Evolutionary conservation across 2,797 vertebrate species (phyloP).

Genomic region (Syngnathus acus): DNA sequence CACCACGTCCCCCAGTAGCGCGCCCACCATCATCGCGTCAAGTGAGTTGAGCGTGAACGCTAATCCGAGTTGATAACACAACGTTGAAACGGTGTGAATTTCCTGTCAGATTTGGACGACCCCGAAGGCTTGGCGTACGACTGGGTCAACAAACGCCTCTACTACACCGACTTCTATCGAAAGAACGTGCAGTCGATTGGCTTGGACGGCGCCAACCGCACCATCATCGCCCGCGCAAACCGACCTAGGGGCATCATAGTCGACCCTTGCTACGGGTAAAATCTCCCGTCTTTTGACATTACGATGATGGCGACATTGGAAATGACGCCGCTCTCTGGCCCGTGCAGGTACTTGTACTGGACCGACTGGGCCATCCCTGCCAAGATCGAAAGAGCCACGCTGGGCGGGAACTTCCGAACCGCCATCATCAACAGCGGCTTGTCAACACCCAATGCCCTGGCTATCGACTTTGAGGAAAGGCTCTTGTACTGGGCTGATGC

Average conservation of each 20-base stretch:
- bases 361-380: constrained; percentile 83
- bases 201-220: constrained; percentile 74
- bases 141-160: constrained; percentile 86
- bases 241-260: constrained; percentile 79
- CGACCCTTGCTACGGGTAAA: constrained; percentile 90
- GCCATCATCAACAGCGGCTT: constrained; percentile 78
- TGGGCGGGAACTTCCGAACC: constrained; percentile 83
- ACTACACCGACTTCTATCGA: constrained; percentile 80
- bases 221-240: constrained; percentile 73
- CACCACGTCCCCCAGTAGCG: constrained; percentile 57
- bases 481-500: constrained; percentile 89
- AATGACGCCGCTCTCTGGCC: not conserved
- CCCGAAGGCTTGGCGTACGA: constrained; percentile 87
- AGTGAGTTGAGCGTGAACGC: constrained; percentile 60
- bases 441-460: constrained; percentile 80
- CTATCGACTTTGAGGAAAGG: constrained; percentile 82
- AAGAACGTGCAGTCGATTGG: constrained; percentile 80
- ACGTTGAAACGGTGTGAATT: not conserved
- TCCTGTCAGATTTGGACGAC: constrained; percentile 72
- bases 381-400: constrained; percentile 86
- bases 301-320: not conserved
- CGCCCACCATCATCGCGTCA: constrained; percentile 69
- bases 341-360: constrained; percentile 87
- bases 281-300: not conserved
- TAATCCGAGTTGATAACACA: not conserved